Evolutionary conservation across 1,140 invertebrate species (phyloP), one percentile per base, ranked within the genome.

Genomic region (Leptinotarsa texana): DNA sequence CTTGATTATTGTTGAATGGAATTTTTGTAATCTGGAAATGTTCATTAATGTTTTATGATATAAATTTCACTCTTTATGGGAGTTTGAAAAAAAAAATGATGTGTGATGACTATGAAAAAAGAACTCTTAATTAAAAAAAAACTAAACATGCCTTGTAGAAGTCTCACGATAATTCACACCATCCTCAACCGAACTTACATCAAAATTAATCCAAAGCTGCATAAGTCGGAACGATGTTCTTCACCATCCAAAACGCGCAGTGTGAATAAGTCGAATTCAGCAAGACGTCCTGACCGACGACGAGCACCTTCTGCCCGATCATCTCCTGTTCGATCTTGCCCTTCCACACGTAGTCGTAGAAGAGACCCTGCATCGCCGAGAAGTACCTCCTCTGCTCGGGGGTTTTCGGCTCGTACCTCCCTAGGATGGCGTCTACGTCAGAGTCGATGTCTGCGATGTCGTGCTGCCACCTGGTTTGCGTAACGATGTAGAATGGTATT

Each of bases 261-360:
- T 91, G 89, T 0, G 90, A 89, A 83, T 93, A 90, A 49, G 89
- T 89, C 17, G 85, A 84, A 33, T 89, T 86, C 0, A 90, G 85
- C 8, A 91, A 82, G 0, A 89, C 86, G 81, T 94, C 93, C 81
- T 94, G 91, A 4, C 88, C 92, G 2, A 94, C 89, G 27, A 91
- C 86, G 2, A 94, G 85, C 21, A 93, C 85, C 48, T 88, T 87
- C 3, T 86, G 85, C 5, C 6, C 87, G 0, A 80, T 79, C 61
- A 90, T 87, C 1, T 86, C 86, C 2, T 89, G 87, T 6, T 89
- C 84, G 22, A 93, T 84, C 65, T 89, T 88, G 13, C 92, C 93
- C 74, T 93, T 89, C 86, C 91, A 91, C 0, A 95, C 93, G 78
- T 90, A 95, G 76, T 92, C 90, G 80, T 94, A 95, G 83, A 96